These are phyloP conservation scores for Cochlearius cochlearius DNA, from an alignment of 2,113 vertebrate genomes.

Conservation along the genomic window DNA sequence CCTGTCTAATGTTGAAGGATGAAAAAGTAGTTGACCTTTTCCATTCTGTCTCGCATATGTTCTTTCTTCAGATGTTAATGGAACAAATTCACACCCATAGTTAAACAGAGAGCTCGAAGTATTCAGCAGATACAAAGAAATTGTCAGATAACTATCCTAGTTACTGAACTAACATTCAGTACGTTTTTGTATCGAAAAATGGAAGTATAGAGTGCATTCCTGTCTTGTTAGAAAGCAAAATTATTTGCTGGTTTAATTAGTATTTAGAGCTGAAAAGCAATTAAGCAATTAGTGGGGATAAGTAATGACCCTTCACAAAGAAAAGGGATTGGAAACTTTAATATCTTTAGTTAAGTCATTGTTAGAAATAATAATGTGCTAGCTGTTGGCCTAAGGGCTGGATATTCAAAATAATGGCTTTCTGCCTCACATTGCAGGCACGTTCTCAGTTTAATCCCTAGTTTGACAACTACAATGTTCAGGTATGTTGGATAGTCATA, in stretches of 20 bases:
- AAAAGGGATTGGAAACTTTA: neutral
- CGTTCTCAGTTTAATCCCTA: neutral
- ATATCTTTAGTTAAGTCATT: neutral
- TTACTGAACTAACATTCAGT: conserved; percentile 28
- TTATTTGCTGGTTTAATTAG: neutral
- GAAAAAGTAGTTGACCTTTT: conserved; percentile 36
- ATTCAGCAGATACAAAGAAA: neutral
- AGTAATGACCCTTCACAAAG: conserved; percentile 6
- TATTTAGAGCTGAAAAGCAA: neutral
- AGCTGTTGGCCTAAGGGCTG: neutral
- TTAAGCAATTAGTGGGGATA: neutral
- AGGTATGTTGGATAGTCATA: neutral
- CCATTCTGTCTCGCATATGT: conserved; percentile 28
- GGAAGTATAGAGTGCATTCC: neutral
- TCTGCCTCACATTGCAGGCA: conserved; percentile 43
- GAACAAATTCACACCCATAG: conserved; percentile 36
- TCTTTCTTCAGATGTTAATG: conserved; percentile 30
- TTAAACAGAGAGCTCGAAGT: conserved; percentile 5
- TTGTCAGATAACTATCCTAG: neutral
- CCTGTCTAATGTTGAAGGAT: conserved; percentile 36
- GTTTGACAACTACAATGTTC: neutral
- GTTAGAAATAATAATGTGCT: neutral
- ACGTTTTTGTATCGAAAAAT: neutral
- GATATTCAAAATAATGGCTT: neutral
- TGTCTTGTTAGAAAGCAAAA: neutral